A percentile compares a stretch with the other conserved stretches of the same genome.
Evolutionary conservation across 1,140 invertebrate species (phyloP).

Genomic region (Drosophila takahashii): DNA sequence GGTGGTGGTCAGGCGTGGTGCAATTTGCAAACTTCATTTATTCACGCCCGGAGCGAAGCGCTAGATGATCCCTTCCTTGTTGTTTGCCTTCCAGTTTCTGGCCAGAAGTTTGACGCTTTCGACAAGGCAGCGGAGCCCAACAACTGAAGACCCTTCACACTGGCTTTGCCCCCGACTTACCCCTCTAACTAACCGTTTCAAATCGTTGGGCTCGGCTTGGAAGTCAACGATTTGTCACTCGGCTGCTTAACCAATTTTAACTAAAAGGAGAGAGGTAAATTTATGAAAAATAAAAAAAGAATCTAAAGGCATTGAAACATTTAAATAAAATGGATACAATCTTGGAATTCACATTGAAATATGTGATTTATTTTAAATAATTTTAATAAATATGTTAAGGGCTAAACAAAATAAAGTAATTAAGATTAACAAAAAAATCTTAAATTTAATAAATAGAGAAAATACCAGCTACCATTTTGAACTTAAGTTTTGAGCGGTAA

Average conservation of each 20-base stretch:
- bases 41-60: conserved; percentile 74
- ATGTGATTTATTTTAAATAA: too few relatives aligned
- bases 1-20: conserved; percentile 80
- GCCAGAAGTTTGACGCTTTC: conserved; percentile 72
- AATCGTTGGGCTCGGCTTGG: conserved; percentile 15
- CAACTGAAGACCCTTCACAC: conserved; percentile 42
- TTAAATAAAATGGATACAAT: too few relatives aligned
- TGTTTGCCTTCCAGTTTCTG: conserved; percentile 68
- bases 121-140: conserved; percentile 57
- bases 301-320: too few relatives aligned
- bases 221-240: conserved; percentile 66
- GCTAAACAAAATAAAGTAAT: too few relatives aligned
- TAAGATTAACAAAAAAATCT: too few relatives aligned
- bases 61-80: conserved; percentile 50
- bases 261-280: background rate
- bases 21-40: conserved; percentile 84
- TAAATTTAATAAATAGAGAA: too few relatives aligned
- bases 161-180: background rate
- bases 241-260: conserved; percentile 42
- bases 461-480: background rate
- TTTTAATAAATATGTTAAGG: too few relatives aligned
- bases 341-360: too few relatives aligned
- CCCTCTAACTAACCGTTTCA: background rate
- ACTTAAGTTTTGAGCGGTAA: too few relatives aligned
- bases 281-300: background rate